Evolutionary conservation across 2,113 vertebrate species (phyloP).

Genomic region (Cervus canadensis): DNA sequence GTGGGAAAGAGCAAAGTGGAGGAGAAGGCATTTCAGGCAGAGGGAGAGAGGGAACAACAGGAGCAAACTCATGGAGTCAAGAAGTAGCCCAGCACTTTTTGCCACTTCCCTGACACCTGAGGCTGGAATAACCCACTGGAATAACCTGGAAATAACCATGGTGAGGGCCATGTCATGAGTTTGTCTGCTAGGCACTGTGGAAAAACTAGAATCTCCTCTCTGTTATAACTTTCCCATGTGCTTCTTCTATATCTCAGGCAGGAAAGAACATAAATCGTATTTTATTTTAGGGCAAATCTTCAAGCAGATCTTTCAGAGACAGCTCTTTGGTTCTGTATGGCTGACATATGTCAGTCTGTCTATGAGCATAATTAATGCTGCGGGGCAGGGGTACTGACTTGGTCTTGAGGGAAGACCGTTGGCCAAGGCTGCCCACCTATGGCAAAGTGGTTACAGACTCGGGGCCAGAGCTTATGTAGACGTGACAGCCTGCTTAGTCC

Average conservation of each 20-base stretch:
- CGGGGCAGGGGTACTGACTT: neutral
- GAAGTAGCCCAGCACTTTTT: neutral
- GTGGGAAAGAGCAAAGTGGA: neutral
- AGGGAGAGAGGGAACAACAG: no score
- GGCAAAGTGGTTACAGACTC: neutral
- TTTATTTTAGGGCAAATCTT: neutral
- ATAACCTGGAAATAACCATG: neutral
- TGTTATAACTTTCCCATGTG: neutral
- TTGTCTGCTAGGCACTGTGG: neutral
- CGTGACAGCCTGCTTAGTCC: neutral
- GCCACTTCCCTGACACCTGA: neutral
- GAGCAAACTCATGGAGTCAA: fast-evolving
- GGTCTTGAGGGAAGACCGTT: neutral
- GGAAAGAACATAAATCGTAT: neutral
- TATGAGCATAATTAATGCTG: neutral
- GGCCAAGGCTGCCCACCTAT: no score
- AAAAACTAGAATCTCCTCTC: neutral
- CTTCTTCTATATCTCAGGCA: neutral
- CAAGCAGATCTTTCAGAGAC: neutral
- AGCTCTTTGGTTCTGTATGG: neutral
- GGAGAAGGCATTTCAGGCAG: neutral
- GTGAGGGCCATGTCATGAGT: no score
- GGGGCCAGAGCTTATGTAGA: neutral
- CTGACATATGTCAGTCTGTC: neutral
- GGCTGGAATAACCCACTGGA: neutral